phyloP scores from a whole-genome alignment of 1,140 invertebrate genomes.

The Asbolus verrucosus region DNA sequence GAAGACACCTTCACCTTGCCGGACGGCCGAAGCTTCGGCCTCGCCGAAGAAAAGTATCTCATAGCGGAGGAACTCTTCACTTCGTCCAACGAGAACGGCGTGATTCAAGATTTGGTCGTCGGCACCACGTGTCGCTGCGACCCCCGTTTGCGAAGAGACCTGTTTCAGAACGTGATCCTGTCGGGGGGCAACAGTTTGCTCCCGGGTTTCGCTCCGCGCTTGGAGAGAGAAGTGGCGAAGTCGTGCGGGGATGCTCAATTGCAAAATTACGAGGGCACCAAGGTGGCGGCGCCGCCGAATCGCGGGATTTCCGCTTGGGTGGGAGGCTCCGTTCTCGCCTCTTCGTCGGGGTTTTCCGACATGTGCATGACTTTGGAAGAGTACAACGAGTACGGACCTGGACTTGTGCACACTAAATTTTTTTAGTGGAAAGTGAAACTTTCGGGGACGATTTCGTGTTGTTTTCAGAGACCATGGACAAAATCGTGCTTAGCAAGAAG shows the following conservation, averaged over 20 bases:
- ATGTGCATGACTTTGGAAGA: conserved; percentile 12
- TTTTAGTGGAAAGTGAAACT: too few relatives aligned
- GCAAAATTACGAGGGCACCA: not conserved
- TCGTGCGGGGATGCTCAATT: not conserved
- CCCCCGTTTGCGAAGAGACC: conserved; percentile 40
- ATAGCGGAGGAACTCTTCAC: conserved; percentile 47
- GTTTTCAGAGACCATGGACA: too few relatives aligned
- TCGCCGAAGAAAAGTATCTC: conserved; percentile 26
- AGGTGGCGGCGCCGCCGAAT: not conserved
- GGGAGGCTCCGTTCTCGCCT: not conserved
- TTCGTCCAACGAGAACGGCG: conserved; percentile 37
- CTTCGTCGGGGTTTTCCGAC: not conserved
- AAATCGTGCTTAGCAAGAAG: too few relatives aligned
- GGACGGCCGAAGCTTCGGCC: not conserved
- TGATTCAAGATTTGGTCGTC: conserved; percentile 47
- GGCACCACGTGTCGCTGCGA: conserved; percentile 46
- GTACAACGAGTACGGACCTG: too few relatives aligned
- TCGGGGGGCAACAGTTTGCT: conserved; percentile 44
- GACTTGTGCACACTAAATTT: too few relatives aligned
- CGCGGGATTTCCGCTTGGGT: not conserved
- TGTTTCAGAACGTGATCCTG: conserved; percentile 48
- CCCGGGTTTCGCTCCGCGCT: not conserved
- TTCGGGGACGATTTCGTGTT: too few relatives aligned
- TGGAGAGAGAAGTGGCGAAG: not conserved
- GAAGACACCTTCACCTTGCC: not conserved